Percentiles rank a stretch among this genome's conserved stretches.
phyloP scores from a whole-genome alignment of 2,797 vertebrate genomes.

The Pempheris klunzingeri region DNA sequence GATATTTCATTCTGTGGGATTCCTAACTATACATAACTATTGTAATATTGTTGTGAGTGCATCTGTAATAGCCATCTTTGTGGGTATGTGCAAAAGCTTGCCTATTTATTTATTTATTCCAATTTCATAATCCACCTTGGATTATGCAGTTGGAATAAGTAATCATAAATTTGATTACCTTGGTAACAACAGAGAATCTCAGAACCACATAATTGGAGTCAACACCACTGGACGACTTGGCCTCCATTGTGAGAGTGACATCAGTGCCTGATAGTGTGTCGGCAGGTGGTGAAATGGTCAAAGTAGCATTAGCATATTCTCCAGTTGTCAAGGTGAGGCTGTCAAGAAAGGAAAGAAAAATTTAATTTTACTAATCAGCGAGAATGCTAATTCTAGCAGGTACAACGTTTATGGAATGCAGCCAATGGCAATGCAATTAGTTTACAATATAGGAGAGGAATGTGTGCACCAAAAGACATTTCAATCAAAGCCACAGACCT shows the following conservation, averaged over 20 bases:
- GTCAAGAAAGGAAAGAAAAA: constrained; percentile 11
- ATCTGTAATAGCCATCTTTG: background rate
- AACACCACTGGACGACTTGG: constrained; percentile 41
- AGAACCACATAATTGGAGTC: constrained; percentile 82
- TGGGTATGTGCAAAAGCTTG: background rate
- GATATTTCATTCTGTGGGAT: background rate
- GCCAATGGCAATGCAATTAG: background rate
- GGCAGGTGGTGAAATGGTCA: constrained; percentile 70
- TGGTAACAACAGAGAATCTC: constrained; percentile 78
- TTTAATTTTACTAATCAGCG: too few species aligned
- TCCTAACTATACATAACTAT: too few species aligned
- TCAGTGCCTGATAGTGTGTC: constrained; percentile 78
- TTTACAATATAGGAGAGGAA: too few species aligned
- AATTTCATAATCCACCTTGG: background rate
- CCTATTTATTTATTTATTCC: background rate
- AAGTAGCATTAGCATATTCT: constrained; percentile 44
- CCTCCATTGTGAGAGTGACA: constrained; percentile 80
- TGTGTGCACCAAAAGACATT: too few species aligned
- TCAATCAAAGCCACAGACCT: background rate
- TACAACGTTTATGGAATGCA: too few species aligned
- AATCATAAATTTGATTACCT: constrained; percentile 69
- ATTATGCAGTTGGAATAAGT: too few species aligned
- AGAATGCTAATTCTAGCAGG: too few species aligned
- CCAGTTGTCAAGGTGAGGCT: constrained; percentile 69
- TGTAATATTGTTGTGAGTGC: background rate